These are phyloP conservation scores for Pampusana beccarii DNA, from an alignment of 2,113 vertebrate species.

Conservation along the genomic window DNA sequence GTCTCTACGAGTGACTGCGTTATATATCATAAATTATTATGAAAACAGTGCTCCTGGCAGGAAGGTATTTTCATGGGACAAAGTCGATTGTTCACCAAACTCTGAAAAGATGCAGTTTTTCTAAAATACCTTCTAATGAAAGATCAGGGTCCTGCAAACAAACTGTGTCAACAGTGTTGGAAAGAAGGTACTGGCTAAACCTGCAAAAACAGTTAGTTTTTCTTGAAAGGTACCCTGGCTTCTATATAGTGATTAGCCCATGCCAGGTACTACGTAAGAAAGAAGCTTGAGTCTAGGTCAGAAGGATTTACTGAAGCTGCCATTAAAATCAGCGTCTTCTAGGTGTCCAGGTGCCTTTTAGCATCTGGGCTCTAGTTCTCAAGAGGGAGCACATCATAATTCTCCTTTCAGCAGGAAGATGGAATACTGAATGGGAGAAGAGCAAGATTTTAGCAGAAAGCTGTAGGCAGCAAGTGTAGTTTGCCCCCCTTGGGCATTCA, in stretches of 20 bases:
- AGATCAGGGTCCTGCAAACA: not conserved
- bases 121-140: not conserved
- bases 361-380: not conserved
- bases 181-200: not conserved
- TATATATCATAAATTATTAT: not conserved
- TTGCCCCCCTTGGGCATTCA: not conserved
- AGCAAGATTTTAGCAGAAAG: not conserved
- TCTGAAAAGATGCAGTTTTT: not conserved
- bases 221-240: not conserved
- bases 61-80: not conserved
- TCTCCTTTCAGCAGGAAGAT: not conserved
- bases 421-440: not conserved
- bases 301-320: not conserved
- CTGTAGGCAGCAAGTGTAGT: not conserved
- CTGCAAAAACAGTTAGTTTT: not conserved
- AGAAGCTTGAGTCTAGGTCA: not conserved
- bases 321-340: not conserved
- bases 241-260: not conserved
- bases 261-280: not conserved
- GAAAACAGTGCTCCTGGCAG: not conserved
- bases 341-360: not conserved
- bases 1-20: not conserved
- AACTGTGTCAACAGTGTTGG: not conserved
- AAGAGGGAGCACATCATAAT: not conserved
- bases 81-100: not conserved